Base-by-base conservation (phyloP, 1,140 invertebrate species). In the Archegozetes longisetosus region DNA sequence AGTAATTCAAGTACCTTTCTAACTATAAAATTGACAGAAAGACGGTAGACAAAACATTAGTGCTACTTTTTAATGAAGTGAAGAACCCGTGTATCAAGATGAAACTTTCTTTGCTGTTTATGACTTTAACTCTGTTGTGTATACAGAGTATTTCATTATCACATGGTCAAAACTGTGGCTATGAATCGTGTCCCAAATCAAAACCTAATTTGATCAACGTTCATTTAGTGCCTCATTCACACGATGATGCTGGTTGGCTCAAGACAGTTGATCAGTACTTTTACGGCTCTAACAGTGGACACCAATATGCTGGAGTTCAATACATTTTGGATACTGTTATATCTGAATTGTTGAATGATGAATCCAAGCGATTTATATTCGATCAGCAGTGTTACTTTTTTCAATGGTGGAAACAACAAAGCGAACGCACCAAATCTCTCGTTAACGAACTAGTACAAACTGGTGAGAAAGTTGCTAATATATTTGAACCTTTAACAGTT, bases 271-370 rank as follows among this genome's bases (percentile, higher is more conserved):
- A 77, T 58, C 70, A 74, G 58, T 76, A 76, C 64, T 76, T 66
- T 60, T 64, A 58, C 32, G 62, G 62, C 2, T 12, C 17, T 2
- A 54, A 47, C 32, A 61, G 20, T 22, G 26, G 29, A 22, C 23
- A 50, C n/a, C 50, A 53, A 27, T 64, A 69, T 57, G 67, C 67
- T 47, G 86, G 85, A 1, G 88, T 93, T 0, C 84, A 88, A 68
- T 92, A 91, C 66, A 95, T 95, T 62, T 68, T 96, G 14, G 88
- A 95, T 70, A 86, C 87, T 0, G 89, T 93, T 0, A 74, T 95
- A 3, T 75, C 80, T 23, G 82, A 86, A 58, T 74, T 97, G 0
- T 68, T 80, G 60, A 80, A 82, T 62, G 80, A 94, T 73, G 78
- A 84, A 17, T 68, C 67, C 13, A 71, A 74, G 58, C 70, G 77